These are phyloP conservation scores for Lophotriccus pileatus DNA, from an alignment of 2,797 vertebrate species.

Conservation along the genomic window DNA sequence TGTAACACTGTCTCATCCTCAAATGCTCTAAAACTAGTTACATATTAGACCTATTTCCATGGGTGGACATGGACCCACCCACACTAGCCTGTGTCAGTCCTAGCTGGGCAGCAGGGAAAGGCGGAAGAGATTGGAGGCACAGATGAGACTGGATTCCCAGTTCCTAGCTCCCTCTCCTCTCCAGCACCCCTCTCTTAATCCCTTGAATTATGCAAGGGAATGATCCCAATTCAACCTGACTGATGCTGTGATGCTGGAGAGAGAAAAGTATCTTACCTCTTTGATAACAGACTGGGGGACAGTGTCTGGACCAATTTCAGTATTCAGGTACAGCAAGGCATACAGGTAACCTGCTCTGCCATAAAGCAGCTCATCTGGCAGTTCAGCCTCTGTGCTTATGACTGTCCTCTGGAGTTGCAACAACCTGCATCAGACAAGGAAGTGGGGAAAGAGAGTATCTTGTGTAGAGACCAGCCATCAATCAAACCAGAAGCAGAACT, in stretches of 20 bases:
- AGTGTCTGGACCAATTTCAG: slow-evolving; percentile 83
- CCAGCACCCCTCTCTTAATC: not conserved
- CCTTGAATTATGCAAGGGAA: not conserved
- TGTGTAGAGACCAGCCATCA: not conserved
- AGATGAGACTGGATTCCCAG: not conserved
- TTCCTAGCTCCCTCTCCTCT: not conserved
- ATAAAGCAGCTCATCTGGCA: slow-evolving; percentile 92
- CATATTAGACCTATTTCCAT: not conserved
- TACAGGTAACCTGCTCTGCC: slow-evolving; percentile 92
- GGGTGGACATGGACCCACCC: fast-evolving
- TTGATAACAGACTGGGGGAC: slow-evolving; percentile 81
- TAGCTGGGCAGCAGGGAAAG: not conserved
- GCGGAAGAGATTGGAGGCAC: not conserved
- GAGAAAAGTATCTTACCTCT: slow-evolving; percentile 76
- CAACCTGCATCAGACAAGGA: slow-evolving; percentile 75
- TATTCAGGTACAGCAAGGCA: slow-evolving; percentile 90
- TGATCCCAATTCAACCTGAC: not conserved
- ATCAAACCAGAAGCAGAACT: not conserved
- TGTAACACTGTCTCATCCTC: not conserved
- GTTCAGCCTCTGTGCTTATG: slow-evolving; percentile 81
- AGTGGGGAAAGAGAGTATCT: not conserved
- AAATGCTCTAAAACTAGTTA: not conserved
- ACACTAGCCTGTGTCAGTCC: not conserved
- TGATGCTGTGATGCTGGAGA: not conserved
- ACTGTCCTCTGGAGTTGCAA: slow-evolving; percentile 88